phyloP scores from a whole-genome alignment of 2,888 invertebrate species.

The Agapetus fuscipes region DNA sequence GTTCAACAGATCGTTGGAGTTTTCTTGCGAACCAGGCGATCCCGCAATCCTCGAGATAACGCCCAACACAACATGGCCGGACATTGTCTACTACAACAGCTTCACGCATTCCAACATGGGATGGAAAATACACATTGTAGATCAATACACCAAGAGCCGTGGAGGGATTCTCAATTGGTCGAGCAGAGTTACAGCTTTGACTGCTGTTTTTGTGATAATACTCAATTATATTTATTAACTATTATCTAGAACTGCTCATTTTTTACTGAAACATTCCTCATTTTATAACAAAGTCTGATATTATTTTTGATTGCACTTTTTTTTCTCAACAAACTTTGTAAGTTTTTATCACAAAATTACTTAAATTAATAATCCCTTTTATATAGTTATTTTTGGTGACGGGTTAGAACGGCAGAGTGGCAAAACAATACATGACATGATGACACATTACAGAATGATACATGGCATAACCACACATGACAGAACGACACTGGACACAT shows the following conservation, averaged over 20 bases:
- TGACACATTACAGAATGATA: no score
- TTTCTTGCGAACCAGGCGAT: constrained; percentile 61
- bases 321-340: no score
- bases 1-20: constrained; percentile 67
- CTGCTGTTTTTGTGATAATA: background rate
- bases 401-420: no score
- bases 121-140: constrained; percentile 85
- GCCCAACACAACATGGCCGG: constrained; percentile 86
- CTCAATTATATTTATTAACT: no score
- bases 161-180: constrained; percentile 16
- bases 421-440: no score
- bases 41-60: constrained; percentile 67
- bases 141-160: constrained; percentile 49
- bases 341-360: no score
- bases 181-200: no score
- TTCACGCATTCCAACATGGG: constrained; percentile 93
- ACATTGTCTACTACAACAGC: constrained; percentile 86
- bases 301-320: background rate
- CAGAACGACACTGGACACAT: no score
- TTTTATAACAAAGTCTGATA: background rate
- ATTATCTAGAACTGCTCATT: no score
- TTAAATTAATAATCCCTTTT: no score
- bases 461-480: no score
- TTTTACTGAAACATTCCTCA: background rate
- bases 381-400: no score